Percentiles rank a stretch among this genome's conserved stretches.
phyloP scores from a whole-genome alignment of 2,797 vertebrate genomes.

The Melanotaenia nigrans region DNA sequence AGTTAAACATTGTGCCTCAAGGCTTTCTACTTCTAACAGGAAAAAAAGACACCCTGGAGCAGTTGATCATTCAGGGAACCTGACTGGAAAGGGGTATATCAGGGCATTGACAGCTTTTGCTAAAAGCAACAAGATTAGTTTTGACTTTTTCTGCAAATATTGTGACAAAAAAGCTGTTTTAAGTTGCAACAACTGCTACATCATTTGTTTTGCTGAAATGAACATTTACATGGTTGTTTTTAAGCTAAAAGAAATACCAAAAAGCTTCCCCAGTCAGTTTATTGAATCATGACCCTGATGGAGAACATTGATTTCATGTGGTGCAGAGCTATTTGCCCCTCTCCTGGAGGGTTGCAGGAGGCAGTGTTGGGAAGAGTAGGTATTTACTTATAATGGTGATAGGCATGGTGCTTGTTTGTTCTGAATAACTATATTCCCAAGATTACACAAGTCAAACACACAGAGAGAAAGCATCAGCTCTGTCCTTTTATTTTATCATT shows the following conservation, averaged over 20 bases:
- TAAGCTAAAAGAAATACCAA: not conserved
- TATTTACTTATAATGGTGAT: not conserved
- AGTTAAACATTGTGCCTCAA: not conserved
- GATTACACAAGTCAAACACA: conserved; percentile 28
- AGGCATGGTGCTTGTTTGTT: conserved; percentile 12
- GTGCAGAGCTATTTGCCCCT: not conserved
- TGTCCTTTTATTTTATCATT: not conserved
- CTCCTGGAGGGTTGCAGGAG: conserved; percentile 4
- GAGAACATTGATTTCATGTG: conserved; percentile 6
- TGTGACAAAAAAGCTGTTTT: not conserved
- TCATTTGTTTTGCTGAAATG: not conserved
- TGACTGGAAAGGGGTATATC: not conserved
- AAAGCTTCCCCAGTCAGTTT: not conserved
- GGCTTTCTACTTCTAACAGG: not conserved
- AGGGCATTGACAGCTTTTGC: not conserved
- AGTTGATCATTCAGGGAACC: not conserved
- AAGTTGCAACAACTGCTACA: not conserved
- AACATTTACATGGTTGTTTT: not conserved
- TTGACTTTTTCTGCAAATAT: not conserved
- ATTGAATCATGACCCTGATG: not conserved
- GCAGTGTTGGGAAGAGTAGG: not conserved
- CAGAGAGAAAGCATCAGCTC: not conserved
- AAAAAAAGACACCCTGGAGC: not conserved
- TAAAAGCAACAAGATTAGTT: not conserved
- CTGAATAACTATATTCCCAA: conserved; percentile 37